These are phyloP conservation scores for Oreochromis niloticus DNA, from an alignment of 2,113 vertebrate species.

Conservation along the genomic window DNA sequence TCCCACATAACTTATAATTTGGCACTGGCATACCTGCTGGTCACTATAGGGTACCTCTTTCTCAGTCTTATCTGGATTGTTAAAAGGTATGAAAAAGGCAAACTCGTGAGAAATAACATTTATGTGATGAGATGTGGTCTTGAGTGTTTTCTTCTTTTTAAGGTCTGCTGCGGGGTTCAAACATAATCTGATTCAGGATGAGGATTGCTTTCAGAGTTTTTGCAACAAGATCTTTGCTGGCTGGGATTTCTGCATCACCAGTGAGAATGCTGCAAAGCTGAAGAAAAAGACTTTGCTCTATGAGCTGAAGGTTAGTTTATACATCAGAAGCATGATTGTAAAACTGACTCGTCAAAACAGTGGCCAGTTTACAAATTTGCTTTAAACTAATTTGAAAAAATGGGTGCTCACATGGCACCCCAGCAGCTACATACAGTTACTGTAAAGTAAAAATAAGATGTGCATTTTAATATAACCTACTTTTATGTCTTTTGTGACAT, in stretches of 20 bases:
- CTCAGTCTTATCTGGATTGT: slow-evolving; percentile 91
- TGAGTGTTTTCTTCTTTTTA: background rate
- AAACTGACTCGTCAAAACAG: background rate
- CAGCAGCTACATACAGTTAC: rapidly evolving
- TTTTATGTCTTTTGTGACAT: background rate
- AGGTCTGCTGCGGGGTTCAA: slow-evolving; percentile 89
- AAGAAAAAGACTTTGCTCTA: slow-evolving; percentile 85
- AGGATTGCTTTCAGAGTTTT: slow-evolving; percentile 91
- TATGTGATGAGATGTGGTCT: background rate
- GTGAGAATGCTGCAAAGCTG: slow-evolving; percentile 70
- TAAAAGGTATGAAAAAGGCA: slow-evolving; percentile 76
- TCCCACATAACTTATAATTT: slow-evolving; percentile 76
- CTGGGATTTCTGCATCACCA: slow-evolving; percentile 96
- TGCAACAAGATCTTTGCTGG: slow-evolving; percentile 96
- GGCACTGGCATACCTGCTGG: slow-evolving; percentile 86
- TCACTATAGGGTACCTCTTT: slow-evolving; percentile 80
- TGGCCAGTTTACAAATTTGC: background rate
- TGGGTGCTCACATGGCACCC: background rate
- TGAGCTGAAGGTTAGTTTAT: slow-evolving; percentile 80
- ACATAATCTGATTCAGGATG: slow-evolving; percentile 78
- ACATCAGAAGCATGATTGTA: background rate
- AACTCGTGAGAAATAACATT: background rate
- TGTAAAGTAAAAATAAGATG: background rate
- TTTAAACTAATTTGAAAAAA: background rate
- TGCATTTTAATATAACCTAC: background rate